Percentiles rank a stretch among this genome's conserved stretches.
Evolutionary conservation across 2,113 vertebrate species (phyloP).

Genomic region (Microcebus murinus): DNA sequence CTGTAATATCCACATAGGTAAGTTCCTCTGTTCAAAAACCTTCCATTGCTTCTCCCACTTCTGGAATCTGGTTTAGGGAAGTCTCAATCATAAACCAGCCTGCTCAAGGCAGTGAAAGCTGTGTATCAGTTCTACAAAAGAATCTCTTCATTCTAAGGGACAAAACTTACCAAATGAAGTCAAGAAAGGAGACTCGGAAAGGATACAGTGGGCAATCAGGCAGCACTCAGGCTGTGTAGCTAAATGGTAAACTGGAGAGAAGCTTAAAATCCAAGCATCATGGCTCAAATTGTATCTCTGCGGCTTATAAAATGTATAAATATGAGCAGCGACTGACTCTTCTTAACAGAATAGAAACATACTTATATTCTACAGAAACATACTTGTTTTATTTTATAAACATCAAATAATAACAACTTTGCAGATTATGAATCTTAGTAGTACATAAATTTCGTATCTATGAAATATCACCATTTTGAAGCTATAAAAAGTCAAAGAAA

Average conservation of each 20-base stretch:
- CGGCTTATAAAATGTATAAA: neutral
- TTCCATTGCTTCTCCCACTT: neutral
- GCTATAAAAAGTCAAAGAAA: neutral
- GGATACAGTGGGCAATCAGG: neutral
- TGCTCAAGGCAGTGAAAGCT: neutral
- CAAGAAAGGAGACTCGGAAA: neutral
- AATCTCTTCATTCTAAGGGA: neutral
- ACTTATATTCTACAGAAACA: neutral
- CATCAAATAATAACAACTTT: neutral
- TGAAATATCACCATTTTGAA: neutral
- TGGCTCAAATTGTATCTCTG: neutral
- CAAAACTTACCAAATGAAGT: neutral
- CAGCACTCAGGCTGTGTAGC: rapidly evolving
- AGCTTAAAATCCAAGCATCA: neutral
- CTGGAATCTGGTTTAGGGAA: neutral
- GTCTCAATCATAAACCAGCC: neutral
- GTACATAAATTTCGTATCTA: neutral
- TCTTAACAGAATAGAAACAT: neutral
- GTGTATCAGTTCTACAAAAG: neutral
- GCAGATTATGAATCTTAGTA: neutral
- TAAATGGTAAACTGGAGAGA: neutral
- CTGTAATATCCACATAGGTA: neutral
- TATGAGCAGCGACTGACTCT: neutral
- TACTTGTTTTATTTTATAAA: neutral
- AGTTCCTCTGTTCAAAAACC: neutral